These are phyloP conservation scores for Drosophila obscura DNA, from an alignment of 1,140 invertebrate genomes.

Conservation along the genomic window DNA sequence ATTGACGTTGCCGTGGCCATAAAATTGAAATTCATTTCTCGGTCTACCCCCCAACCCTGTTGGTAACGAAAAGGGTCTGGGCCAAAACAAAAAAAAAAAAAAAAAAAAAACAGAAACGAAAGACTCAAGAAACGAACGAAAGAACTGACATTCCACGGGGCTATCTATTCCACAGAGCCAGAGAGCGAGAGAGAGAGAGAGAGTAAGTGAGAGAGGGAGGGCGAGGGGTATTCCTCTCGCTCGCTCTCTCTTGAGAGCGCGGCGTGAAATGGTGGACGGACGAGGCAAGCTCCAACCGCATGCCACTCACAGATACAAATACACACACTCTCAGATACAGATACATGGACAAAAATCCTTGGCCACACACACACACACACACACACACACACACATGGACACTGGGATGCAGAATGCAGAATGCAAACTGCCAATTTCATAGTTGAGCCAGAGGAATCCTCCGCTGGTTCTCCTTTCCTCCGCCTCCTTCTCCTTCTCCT, in stretches of 20 bases:
- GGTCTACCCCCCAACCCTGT: conserved; percentile 17
- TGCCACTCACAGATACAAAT: conserved; percentile 58
- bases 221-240: conserved; percentile 18
- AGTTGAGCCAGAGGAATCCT: conserved; percentile 54
- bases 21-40: conserved; percentile 77
- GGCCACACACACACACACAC: conserved; percentile 45
- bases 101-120: conserved; percentile 40
- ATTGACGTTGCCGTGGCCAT: conserved; percentile 70
- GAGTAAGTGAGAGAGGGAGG: no score
- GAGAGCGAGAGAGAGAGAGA: neutral
- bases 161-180: conserved; percentile 26
- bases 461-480: conserved; percentile 8
- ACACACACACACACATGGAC: conserved; percentile 48
- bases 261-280: conserved; percentile 55
- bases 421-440: conserved; percentile 80
- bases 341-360: conserved; percentile 61
- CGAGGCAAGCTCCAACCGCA: conserved; percentile 36
- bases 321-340: conserved; percentile 21
- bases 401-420: conserved; percentile 58
- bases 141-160: conserved; percentile 29
- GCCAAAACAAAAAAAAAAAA: conserved; percentile 11
- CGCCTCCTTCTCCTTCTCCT: conserved; percentile 7
- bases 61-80: conserved; percentile 14
- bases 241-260: conserved; percentile 21
- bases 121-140: conserved; percentile 69